Evolutionary conservation across 2,888 invertebrate species (phyloP).

Genomic region (Chaetogeoica ovagalla): DNA sequence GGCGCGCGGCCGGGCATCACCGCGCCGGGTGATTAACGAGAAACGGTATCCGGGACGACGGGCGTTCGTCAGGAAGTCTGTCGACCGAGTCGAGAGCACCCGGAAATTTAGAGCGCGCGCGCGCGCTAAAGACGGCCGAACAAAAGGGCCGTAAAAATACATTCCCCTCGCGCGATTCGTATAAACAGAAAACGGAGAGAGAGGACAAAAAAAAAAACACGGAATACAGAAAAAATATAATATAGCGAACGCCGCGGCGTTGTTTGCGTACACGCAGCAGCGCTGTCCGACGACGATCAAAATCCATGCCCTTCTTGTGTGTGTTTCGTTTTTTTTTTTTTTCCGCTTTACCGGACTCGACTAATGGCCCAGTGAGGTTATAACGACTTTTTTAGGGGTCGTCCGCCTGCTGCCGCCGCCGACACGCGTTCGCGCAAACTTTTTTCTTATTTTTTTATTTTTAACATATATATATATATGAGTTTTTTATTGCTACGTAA

Average conservation of each 20-base stretch:
- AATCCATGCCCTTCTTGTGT: neutral
- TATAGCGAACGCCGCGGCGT: constrained; percentile 12
- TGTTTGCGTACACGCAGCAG: constrained; percentile 1
- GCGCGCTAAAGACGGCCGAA: constrained; percentile 50
- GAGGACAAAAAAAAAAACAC: neutral
- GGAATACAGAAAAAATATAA: neutral
- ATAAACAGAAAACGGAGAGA: constrained; percentile 37
- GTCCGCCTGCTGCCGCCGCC: constrained; percentile 3
- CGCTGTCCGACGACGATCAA: neutral
- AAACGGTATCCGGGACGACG: constrained; percentile 50
- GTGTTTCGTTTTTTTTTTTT: no score
- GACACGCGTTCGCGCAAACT: constrained; percentile 16
- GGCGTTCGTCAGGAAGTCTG: constrained; percentile 37
- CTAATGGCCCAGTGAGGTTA: constrained; percentile 51
- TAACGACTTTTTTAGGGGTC: constrained; percentile 52
- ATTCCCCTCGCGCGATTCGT: constrained; percentile 39
- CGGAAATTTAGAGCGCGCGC: constrained; percentile 52
- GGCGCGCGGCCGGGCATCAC: neutral
- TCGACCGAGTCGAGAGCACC: constrained; percentile 51
- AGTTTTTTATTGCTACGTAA: constrained; percentile 52
- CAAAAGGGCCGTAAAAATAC: constrained; percentile 51
- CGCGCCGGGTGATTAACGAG: constrained; percentile 47
- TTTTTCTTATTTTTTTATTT: constrained; percentile 22
- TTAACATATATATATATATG: constrained; percentile 37
- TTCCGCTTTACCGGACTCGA: constrained; percentile 52